Percentiles rank a stretch among this genome's conserved stretches.
phyloP scores from a whole-genome alignment of 2,888 invertebrate species.

The Phyto melanocephala region DNA sequence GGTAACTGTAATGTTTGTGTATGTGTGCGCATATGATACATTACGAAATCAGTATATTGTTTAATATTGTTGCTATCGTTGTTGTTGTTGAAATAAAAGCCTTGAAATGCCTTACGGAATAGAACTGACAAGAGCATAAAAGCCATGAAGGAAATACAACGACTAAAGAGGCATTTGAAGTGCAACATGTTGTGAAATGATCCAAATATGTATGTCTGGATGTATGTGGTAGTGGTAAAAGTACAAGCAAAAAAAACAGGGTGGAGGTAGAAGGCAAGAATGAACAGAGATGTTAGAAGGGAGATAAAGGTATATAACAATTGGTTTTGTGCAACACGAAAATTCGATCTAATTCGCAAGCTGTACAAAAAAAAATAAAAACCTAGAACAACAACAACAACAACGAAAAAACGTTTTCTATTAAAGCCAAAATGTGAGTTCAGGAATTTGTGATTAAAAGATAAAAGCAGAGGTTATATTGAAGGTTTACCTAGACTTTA shows the following conservation, averaged over 20 bases:
- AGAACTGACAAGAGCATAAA: slow-evolving; percentile 50
- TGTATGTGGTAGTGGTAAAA: not conserved
- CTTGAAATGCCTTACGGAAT: slow-evolving; percentile 29
- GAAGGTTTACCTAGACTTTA: not conserved
- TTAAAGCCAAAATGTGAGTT: slow-evolving; percentile 10
- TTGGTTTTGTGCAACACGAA: slow-evolving; percentile 10
- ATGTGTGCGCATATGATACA: slow-evolving; percentile 13
- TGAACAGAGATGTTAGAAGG: not conserved
- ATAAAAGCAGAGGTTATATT: slow-evolving; percentile 7
- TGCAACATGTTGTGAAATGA: slow-evolving; percentile 52
- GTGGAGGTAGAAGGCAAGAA: not conserved
- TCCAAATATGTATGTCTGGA: not conserved
- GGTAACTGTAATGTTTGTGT: slow-evolving; percentile 29
- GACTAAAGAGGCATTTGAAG: slow-evolving; percentile 40
- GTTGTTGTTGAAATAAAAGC: slow-evolving; percentile 34
- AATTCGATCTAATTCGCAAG: slow-evolving; percentile 28
- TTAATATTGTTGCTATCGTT: not conserved
- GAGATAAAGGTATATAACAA: slow-evolving; percentile 4
- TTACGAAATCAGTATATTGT: not conserved
- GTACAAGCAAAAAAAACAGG: too few relatives aligned
- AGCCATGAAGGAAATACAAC: slow-evolving; percentile 32
- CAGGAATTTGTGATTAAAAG: slow-evolving; percentile 23
- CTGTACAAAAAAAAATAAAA: not conserved
- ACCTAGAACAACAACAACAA: not conserved
- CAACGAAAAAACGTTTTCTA: not conserved